Evolutionary conservation across 1,140 invertebrate species (phyloP).

Genomic region (Cherax quadricarinatus): DNA sequence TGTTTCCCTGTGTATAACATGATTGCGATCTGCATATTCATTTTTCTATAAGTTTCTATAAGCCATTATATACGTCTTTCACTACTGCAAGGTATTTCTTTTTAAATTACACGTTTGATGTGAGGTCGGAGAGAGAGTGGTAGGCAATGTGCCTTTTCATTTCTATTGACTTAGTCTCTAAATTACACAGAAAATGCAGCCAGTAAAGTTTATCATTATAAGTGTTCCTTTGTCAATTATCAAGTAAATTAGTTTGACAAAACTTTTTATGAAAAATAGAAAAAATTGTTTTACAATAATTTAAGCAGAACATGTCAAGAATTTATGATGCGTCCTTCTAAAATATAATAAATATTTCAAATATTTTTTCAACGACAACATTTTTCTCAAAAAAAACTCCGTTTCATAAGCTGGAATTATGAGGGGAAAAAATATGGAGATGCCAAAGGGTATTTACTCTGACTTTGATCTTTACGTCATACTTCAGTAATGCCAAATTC

Average conservation of each 20-base stretch:
- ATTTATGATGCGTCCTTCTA: neutral
- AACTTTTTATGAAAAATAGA: neutral
- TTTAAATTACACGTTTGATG: too few species aligned
- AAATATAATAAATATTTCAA: neutral
- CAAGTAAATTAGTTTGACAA: neutral
- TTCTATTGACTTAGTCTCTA: too few species aligned
- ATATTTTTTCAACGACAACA: neutral
- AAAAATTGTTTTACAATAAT: neutral
- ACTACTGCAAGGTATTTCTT: too few species aligned
- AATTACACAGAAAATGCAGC: too few species aligned
- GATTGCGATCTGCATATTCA: too few species aligned
- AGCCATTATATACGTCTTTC: too few species aligned
- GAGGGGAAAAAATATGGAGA: neutral
- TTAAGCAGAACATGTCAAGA: neutral
- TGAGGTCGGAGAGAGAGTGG: too few species aligned
- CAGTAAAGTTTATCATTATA: too few species aligned
- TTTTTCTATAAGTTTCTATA: too few species aligned
- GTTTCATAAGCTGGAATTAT: slow-evolving; percentile 8
- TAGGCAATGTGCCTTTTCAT: too few species aligned
- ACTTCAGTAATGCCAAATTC: neutral
- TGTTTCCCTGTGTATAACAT: too few species aligned
- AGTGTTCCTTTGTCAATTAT: too few species aligned
- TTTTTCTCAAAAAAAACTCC: neutral
- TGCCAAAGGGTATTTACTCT: neutral
- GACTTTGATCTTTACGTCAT: neutral